A percentile compares a stretch with the other conserved stretches of the same genome.
Evolutionary conservation across 1,140 invertebrate species (phyloP).

Genomic region (Aphis gossypii): DNA sequence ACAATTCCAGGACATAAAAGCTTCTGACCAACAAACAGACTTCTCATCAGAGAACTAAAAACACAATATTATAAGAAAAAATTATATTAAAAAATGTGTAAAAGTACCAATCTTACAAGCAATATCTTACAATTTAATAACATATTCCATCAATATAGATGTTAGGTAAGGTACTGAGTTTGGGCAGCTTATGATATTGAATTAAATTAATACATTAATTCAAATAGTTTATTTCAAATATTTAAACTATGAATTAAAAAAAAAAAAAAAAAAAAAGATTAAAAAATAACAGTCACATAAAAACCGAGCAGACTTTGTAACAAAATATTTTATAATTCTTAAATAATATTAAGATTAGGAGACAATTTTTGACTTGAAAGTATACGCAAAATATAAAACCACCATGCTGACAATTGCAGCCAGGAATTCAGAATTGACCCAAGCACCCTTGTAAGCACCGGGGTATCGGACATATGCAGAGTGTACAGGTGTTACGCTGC

Average conservation of each 20-base stretch:
- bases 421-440: conserved; percentile 90
- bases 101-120: background rate
- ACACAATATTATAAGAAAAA: background rate
- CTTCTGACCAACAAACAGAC: background rate
- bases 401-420: conserved; percentile 79
- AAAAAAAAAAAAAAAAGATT: background rate
- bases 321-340: background rate
- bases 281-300: background rate
- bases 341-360: conserved; percentile 65
- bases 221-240: background rate
- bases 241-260: background rate
- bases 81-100: background rate
- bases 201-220: conserved; percentile 1
- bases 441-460: conserved; percentile 88
- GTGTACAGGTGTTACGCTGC: conserved; percentile 75
- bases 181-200: background rate
- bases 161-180: background rate
- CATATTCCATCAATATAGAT: background rate
- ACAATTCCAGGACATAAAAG: background rate
- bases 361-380: conserved; percentile 80
- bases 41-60: background rate
- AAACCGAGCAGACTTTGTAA: conserved; percentile 30
- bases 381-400: conserved; percentile 86
- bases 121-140: background rate
- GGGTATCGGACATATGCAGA: conserved; percentile 81